Evolutionary conservation across 2,888 invertebrate species (phyloP), one percentile per base, ranked within the genome.

Genomic region (Euzetes globulus): DNA sequence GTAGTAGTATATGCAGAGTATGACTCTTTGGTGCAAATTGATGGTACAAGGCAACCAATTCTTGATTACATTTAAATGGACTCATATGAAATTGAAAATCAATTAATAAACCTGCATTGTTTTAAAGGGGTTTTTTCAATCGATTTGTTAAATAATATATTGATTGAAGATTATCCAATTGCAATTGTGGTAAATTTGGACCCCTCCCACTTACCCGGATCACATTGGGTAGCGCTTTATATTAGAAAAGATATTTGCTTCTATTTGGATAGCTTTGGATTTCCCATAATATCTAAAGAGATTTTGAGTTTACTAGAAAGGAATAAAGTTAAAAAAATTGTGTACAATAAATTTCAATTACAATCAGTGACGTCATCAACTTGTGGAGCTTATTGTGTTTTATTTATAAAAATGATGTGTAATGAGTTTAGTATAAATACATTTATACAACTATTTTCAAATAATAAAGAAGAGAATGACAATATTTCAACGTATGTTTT

Each of bases 11-110:
- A 80, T 71, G 78, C 79, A 0, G 81, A 81, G 73, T 80, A 79
- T 65, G 80, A 81, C 50, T 81, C 80, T 75, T 63, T 80, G 17
- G 73, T 81, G 17, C 79, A 81, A 75, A 79, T 80, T 7, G 79
- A 80, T 63, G 68, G 78, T 37, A 68, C 77, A 1, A 72, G 79
- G 5, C 77, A 78, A 70, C 75, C 79, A 9, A 77, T 75, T 27
- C 74, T 75, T 11, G 78, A 78, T 72, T 79, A 55, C 55, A 71
- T 72, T 19, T 75, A n/a, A 68, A 68, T 75, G 74, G n/a, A 74
- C 72, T 15, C 41, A 22, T 4, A 22, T 15, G 22, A 73, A 37
- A 72, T 75, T 6, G 11, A 47, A 25, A 15, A n/a, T 22, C 45
- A 71, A 68, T 22, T 68, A 13, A 45, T 9, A 68, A 4, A 68